These are phyloP conservation scores for Oscheius sp. DNA, from an alignment of 1,140 invertebrate species.

Conservation along the genomic window DNA sequence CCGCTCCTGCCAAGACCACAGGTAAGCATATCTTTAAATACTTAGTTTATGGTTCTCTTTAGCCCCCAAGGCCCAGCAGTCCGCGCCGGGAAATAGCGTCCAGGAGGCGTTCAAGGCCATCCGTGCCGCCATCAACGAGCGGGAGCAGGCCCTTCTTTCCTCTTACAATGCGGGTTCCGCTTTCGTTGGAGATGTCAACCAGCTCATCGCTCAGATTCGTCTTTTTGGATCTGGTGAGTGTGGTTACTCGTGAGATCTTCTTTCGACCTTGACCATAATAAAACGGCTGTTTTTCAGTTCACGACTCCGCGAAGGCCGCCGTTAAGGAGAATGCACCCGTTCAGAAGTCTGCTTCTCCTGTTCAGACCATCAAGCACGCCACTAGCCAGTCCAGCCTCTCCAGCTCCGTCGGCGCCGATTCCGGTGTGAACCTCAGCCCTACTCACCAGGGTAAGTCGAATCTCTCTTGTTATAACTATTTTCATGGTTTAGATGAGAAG, in stretches of 20 bases:
- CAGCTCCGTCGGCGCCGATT: slow-evolving; percentile 53
- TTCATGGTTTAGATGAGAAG: too few relatives aligned
- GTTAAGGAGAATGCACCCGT: background rate
- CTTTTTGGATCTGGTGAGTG: background rate
- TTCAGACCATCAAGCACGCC: slow-evolving; percentile 46
- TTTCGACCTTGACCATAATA: background rate
- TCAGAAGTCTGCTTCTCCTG: slow-evolving; percentile 1
- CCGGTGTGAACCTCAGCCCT: slow-evolving; percentile 46
- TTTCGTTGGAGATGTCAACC: background rate
- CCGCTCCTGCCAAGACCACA: background rate
- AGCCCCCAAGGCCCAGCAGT: background rate
- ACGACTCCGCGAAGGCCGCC: background rate
- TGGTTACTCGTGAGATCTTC: too few relatives aligned
- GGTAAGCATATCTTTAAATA: background rate
- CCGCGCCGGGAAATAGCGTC: background rate
- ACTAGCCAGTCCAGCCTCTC: slow-evolving; percentile 51
- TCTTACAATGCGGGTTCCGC: background rate
- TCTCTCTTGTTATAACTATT: too few relatives aligned
- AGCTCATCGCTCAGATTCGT: background rate
- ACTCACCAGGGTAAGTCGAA: slow-evolving; percentile 46
- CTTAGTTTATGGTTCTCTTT: background rate
- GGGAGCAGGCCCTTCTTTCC: background rate
- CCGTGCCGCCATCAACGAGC: background rate
- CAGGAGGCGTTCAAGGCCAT: background rate
- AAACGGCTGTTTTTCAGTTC: background rate